Conservation (phyloP, 2,113 vertebrate genomes). For the Laticauda laticaudata region DNA sequence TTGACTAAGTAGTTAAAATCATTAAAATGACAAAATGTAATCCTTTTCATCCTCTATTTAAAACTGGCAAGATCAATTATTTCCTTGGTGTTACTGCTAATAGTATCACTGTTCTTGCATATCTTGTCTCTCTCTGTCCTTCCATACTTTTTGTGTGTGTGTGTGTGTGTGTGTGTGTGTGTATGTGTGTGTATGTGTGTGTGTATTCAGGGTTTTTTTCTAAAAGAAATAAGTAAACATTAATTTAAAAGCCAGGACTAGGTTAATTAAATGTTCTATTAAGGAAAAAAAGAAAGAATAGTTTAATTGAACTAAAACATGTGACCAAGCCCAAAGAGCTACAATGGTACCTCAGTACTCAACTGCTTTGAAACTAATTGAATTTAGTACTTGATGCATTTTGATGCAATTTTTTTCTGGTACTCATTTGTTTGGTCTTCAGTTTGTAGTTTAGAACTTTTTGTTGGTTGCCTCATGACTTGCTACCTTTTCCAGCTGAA, state of each 20-base stretch:
- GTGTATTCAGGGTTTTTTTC: neutral
- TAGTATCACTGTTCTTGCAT: neutral
- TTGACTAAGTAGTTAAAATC: neutral
- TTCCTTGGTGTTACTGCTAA: neutral
- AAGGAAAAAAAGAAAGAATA: neutral
- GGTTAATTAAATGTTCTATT: neutral
- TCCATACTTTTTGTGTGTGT: neutral
- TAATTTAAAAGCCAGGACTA: neutral
- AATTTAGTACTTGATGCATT: neutral
- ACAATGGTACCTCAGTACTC: neutral
- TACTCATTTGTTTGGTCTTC: neutral
- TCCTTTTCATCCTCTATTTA: neutral
- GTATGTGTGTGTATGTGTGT: neutral
- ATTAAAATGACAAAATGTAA: neutral
- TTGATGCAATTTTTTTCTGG: neutral
- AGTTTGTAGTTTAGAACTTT: neutral
- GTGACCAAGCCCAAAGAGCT: neutral
- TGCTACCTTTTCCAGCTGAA: neutral
- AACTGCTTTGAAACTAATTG: neutral
- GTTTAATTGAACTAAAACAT: neutral
- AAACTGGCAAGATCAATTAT: neutral
- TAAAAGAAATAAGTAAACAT: neutral
- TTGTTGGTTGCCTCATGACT: neutral
- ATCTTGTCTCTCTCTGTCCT: neutral
- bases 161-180: neutral